Evolutionary conservation across 2,113 vertebrate genomes (phyloP), one percentile per base, ranked within the genome.

Genomic region (Lamprotornis superbus): DNA sequence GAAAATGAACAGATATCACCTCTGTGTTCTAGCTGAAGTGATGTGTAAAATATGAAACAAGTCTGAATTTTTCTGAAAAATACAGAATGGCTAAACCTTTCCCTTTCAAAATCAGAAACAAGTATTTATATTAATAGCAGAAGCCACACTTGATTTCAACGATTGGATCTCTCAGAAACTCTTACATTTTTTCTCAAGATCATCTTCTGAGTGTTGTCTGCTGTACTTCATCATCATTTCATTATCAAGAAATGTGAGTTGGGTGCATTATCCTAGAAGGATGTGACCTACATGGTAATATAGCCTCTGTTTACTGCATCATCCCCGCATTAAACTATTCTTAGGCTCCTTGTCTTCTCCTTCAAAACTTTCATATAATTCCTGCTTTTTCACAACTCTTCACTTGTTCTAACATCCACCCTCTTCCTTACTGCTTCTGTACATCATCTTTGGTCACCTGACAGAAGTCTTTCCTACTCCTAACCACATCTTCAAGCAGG

Each of bases 191-290:
- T 56, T 50, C 70, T 95, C 78, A 79, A 89, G 59, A 91, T 90
- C 75, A 94, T 90, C 53, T 76, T 88, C 50, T 74, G 79, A 95
- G 91, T 79, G 84, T 93, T 82, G 78, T 96, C 55, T 85, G 68
- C 46, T 90, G 50, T 46, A 94, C 92, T 95, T 95, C 89, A 95
- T 94, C 88, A 88, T 93, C 74, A 89, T 89, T 96, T 97, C 87
- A 94, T 95, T 95, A 96, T 61, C 77, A 77, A 56, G 74, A 87
- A 95, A 91, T 70, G 91, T 44, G 74, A 94, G 83, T 70, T 86
- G 77, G 31, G 39, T 8, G 50, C 73, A 84, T 95, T 93, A 91
- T 69, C 82, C 59, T 33, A 74, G 73, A 92, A 94, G 47, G 90
- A 97, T 9, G 42, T 90, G 96, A 95, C 75, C 90, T 88, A 91